A percentile compares a stretch with the other conserved stretches of the same genome.
phyloP scores from a whole-genome alignment of 2,113 vertebrate species.

The Cyanistes caeruleus region DNA sequence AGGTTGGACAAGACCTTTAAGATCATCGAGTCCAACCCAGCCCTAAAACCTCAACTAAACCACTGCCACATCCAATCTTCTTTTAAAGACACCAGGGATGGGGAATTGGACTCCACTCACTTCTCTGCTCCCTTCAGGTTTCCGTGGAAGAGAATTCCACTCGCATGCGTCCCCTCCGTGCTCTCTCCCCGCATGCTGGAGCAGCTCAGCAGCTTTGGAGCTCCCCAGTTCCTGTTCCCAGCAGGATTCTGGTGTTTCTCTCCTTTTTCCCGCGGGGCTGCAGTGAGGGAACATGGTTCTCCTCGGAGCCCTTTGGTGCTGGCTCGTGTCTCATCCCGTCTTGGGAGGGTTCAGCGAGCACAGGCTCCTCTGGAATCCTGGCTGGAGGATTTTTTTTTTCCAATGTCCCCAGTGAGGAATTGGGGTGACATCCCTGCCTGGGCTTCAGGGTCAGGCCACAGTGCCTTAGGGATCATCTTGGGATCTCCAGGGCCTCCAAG shows the following conservation, averaged over 20 bases:
- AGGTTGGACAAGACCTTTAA: too few species aligned
- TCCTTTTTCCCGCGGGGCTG: background rate
- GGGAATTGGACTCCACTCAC: background rate
- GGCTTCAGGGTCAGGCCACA: background rate
- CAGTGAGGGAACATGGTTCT: background rate
- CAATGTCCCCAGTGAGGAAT: background rate
- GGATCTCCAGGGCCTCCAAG: background rate
- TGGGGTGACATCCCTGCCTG: background rate
- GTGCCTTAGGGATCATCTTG: background rate
- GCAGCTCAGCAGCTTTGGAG: background rate
- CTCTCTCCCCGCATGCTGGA: background rate
- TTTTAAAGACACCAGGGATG: background rate
- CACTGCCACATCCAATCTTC: background rate
- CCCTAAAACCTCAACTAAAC: background rate
- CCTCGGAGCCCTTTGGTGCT: background rate
- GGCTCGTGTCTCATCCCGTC: background rate
- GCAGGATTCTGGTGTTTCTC: background rate
- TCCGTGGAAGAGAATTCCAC: background rate
- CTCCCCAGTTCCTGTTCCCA: background rate
- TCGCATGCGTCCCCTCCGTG: background rate
- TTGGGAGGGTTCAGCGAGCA: background rate
- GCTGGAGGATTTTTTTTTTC: background rate
- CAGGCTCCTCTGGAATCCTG: fast-evolving
- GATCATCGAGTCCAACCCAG: background rate
- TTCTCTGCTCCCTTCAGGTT: background rate